Evolutionary conservation across 2,113 vertebrate genomes (phyloP), one percentile per base, ranked within the genome.

Genomic region (Crotalus helleri): DNA sequence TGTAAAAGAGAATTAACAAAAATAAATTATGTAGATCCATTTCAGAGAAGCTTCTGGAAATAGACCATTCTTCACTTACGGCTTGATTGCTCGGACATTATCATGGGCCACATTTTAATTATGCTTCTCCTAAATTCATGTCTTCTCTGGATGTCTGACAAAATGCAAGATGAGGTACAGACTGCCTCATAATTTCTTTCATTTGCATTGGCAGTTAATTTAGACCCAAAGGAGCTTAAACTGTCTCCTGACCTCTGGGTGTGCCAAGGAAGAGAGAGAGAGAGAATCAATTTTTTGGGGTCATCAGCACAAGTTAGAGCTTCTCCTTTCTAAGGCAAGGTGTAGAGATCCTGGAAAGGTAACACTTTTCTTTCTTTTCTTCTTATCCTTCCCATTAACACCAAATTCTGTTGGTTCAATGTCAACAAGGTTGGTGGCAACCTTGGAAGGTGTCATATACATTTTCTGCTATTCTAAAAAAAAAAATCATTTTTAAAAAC

Each of bases 121-220:
- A 93, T 69, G 85, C 51, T 81, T 91, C 81, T 91, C 89, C 89
- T 69, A 93, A 58, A 93, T 91, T 93, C 92, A 93, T 93, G 91
- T 93, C 85, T 93, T 91, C 85, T 93, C 81, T 93, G 89, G 89
- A 91, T 87, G 89, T 55, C 92, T 93, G 92, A 91, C 92, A 91
- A 93, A 93, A 90, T 86, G 88, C 58, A 92, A 92, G 92, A 92
- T 90, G 88, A 90, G 88, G 69, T 93, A 59, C 92, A 89, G 92
- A 24, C 69, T 87, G 89, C 58, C n/a, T 54, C 53, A 51, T 91
- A 24, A 90, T 93, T 90, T 90, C 44, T 90, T 85, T 85, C 88
- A 90, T 93, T 59, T 85, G 88, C 74, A 46, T 51, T 93, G 88
- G 88, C 44, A 19, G 39, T 92, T 90, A 33, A 44, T 21, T 92